A percentile compares a stretch with the other conserved stretches of the same genome.
phyloP scores from a whole-genome alignment of 2,888 invertebrate species.

The Ormyrus thymus region DNA sequence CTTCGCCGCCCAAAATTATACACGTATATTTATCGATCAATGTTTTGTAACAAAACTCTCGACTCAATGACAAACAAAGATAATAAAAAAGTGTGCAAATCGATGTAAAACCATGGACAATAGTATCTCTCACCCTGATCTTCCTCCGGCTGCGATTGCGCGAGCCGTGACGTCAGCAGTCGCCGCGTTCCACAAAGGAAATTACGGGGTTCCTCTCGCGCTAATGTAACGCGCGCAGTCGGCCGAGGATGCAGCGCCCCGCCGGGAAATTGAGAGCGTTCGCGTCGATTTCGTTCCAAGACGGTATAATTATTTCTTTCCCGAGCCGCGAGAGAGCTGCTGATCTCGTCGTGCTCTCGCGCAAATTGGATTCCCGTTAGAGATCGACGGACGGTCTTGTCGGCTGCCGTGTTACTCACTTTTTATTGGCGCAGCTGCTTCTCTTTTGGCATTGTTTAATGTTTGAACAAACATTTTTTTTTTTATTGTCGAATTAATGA shows the following conservation, averaged over 20 bases:
- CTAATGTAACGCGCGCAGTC: conserved; percentile 19
- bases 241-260: conserved; percentile 2
- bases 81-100: conserved; percentile 25
- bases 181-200: conserved; percentile 23
- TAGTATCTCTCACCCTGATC: conserved; percentile 4
- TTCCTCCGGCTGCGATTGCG: conserved; percentile 12
- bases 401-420: too few species aligned
- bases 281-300: conserved; percentile 23
- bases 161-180: conserved; percentile 33
- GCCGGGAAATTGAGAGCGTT: conserved; percentile 30
- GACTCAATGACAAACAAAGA: too few species aligned
- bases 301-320: conserved; percentile 17
- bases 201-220: conserved; percentile 1
- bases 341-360: neutral
- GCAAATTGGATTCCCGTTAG: conserved; percentile 22
- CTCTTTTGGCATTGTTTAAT: too few species aligned
- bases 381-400: too few species aligned
- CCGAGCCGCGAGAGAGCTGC: neutral
- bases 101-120: neutral
- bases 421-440: too few species aligned
- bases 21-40: too few species aligned
- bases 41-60: too few species aligned
- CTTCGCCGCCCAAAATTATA: too few species aligned
- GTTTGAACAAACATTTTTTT: too few species aligned
- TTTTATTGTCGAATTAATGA: too few species aligned